phyloP scores from a whole-genome alignment of 2,888 invertebrate genomes.

The Branchipolynoe longqiensis region DNA sequence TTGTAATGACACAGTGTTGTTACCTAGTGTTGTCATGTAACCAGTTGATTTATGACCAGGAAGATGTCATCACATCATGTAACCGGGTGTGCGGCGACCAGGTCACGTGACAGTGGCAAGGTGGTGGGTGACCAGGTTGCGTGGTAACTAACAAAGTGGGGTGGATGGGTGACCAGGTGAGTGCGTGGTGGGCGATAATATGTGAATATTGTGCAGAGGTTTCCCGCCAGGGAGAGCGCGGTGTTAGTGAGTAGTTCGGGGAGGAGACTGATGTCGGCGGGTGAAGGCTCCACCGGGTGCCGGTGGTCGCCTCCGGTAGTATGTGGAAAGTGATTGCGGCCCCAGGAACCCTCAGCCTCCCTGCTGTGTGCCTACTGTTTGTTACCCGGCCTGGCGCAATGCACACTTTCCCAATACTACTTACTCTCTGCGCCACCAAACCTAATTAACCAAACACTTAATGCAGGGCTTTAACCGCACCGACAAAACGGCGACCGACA shows the following conservation, averaged over 20 bases:
- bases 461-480: too few species aligned
- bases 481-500: too few species aligned
- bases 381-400: too few species aligned
- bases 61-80: background rate
- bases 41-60: background rate
- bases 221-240: background rate
- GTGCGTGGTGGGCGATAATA: constrained; percentile 1
- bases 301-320: too few species aligned
- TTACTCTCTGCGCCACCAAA: background rate
- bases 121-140: too few species aligned
- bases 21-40: background rate
- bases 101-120: too few species aligned
- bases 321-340: background rate
- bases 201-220: constrained; percentile 22
- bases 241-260: background rate
- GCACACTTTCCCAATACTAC: background rate
- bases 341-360: background rate
- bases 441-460: too few species aligned
- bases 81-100: too few species aligned
- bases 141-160: too few species aligned
- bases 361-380: too few species aligned
- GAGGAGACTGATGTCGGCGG: background rate
- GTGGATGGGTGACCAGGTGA: background rate
- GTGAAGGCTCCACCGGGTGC: background rate
- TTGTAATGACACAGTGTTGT: background rate